A percentile compares a stretch with the other conserved stretches of the same genome.
These are phyloP conservation scores for Cerastoderma edule DNA, from an alignment of 2,888 invertebrate species.

Conservation along the genomic window DNA sequence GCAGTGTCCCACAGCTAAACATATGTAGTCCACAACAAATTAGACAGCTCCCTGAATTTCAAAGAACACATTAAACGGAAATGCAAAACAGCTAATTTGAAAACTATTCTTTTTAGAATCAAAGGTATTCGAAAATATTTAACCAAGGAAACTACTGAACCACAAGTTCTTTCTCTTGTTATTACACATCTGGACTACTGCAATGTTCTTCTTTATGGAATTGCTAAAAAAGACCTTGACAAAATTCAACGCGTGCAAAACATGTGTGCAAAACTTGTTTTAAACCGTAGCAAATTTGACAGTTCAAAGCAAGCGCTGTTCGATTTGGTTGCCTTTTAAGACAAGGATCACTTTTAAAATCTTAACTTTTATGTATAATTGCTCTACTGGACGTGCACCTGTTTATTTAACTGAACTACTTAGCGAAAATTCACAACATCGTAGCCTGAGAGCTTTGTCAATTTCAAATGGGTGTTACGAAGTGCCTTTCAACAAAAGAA, in stretches of 20 bases:
- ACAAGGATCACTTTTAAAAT: conserved; percentile 6
- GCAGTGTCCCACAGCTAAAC: too few species aligned
- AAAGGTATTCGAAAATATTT: conserved; percentile 7
- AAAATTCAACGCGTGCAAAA: conserved; percentile 24
- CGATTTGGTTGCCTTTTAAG: conserved; percentile 18
- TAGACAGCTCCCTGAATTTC: conserved; percentile 3
- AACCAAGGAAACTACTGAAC: conserved; percentile 13
- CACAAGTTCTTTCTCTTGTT: conserved; percentile 7
- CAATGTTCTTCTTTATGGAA: conserved; percentile 24
- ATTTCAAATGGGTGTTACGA: too few species aligned
- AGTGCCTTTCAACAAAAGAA: too few species aligned
- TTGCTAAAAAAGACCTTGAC: neutral
- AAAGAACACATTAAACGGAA: conserved; percentile 17
- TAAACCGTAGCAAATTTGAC: neutral
- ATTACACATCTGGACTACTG: conserved; percentile 32
- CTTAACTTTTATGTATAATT: conserved; percentile 8
- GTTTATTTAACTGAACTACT: neutral
- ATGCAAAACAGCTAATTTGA: conserved; percentile 17
- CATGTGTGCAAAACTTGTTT: conserved; percentile 25
- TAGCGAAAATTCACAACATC: too few species aligned
- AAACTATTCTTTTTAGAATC: conserved; percentile 5
- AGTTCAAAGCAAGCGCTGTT: conserved; percentile 11
- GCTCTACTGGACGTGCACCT: too few species aligned
- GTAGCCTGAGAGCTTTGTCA: too few species aligned
- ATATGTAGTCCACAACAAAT: too few species aligned